Base-by-base conservation (phyloP, 1,140 invertebrate species). In the Micrasema minimum region DNA sequence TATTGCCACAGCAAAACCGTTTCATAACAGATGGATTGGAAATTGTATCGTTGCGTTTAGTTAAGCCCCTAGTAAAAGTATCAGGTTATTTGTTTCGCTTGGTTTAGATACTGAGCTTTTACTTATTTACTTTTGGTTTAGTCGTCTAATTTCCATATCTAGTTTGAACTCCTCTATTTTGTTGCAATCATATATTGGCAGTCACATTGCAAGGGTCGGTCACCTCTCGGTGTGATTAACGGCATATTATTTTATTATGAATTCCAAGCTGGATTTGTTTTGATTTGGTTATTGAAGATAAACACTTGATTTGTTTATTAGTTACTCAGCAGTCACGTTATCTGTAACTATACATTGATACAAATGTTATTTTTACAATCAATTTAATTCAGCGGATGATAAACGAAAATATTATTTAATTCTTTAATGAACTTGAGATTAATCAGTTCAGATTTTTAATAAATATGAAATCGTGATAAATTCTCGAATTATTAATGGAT, bases 211-310 rank as follows among this genome's bases (percentile, higher is more conserved):
- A 20, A 59, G 55, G 55, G 55, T 59, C 55, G 55, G 55, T 59
- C 55, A 59, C 55, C 55, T 59, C 55, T 38, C 18, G 14, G 5
- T 35, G 35, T 59, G 55, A 59, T 59, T 59, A 59, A 59, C 55
- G 55, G 55, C 12, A 59, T 59, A 20, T 31, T 31, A 31, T 31
- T n/a, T 31, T 59, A 35, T 59, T 59, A 59, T 59, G 37, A 23
- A 59, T 59, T 59, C 55, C 37, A 4, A 35, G 2, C 38, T 59
- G 35, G 55, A 41, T 38, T 38, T 59, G 55, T 59, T 59, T 38
- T 59, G 55, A 59, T 59, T 59, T 59, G 5, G 18, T 14, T 57
- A 37, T 37, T 35, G 10, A 41, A 59, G 18, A 59, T 59, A 59
- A 59, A 59, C 37, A 59, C 26, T 2, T 31, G 26, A 4, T 2